A percentile compares a stretch with the other conserved stretches of the same genome.
Conservation (phyloP, 2,113 vertebrate species). For the Mormoops blainvillei region DNA sequence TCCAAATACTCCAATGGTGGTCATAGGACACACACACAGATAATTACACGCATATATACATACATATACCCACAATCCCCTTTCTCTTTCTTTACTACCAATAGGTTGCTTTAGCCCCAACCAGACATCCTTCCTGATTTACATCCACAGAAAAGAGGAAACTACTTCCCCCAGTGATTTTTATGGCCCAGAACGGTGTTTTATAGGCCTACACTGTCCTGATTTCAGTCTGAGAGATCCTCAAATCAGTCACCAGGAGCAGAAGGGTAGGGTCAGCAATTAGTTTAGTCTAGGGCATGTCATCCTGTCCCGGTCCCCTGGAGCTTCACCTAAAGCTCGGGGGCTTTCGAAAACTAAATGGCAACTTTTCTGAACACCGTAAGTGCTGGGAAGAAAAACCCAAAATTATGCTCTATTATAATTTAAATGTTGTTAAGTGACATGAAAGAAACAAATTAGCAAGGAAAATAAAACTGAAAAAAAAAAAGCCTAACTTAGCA, state of each 20-base stretch:
- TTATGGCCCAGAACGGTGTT: not conserved
- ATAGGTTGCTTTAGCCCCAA: not conserved
- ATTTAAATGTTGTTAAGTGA: not conserved
- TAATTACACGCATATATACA: not conserved
- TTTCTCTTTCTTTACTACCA: not conserved
- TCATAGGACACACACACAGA: no score
- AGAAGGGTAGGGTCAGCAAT: not conserved
- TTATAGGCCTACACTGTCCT: not conserved
- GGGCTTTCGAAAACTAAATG: not conserved
- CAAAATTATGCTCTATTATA: not conserved
- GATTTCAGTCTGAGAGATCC: not conserved
- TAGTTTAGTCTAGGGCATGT: fast-evolving
- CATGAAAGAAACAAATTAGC: not conserved
- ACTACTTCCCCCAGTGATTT: not conserved
- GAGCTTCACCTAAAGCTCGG: not conserved
- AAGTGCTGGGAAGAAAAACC: not conserved
- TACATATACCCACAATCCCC: not conserved
- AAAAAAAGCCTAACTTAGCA: not conserved
- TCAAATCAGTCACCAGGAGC: not conserved
- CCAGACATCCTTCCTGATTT: not conserved
- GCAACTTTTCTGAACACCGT: not conserved
- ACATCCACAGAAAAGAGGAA: not conserved
- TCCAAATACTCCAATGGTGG: not conserved
- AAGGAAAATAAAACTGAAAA: not conserved
- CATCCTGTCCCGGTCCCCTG: not conserved